Evolutionary conservation across 2,113 vertebrate species (phyloP).

Genomic region (Sander lucioperca): DNA sequence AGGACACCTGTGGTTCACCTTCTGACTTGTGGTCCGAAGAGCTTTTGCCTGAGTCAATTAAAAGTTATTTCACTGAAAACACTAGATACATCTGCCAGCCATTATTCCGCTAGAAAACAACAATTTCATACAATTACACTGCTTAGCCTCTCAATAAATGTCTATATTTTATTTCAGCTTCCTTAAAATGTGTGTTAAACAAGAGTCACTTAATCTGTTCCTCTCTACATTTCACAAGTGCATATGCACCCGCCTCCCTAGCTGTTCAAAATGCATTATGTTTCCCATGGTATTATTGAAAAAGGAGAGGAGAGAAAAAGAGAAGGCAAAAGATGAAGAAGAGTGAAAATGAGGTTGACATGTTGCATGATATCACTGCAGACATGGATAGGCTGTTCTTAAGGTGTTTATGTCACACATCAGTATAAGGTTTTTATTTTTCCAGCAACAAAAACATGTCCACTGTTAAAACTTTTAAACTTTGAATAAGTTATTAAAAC

Average conservation of each 20-base stretch:
- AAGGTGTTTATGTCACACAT: background rate
- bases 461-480: no score
- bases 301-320: background rate
- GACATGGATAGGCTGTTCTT: background rate
- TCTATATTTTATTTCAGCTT: background rate
- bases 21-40: background rate
- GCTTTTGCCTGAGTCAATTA: background rate
- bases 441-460: no score
- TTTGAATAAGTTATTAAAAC: no score
- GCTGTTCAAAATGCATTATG: conserved; percentile 37
- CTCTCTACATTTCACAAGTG: conserved; percentile 18
- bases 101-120: background rate
- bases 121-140: conserved; percentile 7
- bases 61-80: background rate
- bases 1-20: no score
- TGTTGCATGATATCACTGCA: background rate
- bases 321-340: background rate
- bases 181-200: conserved; percentile 9
- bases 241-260: background rate
- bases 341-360: background rate
- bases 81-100: background rate
- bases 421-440: no score
- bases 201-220: conserved; percentile 13
- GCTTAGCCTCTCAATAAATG: background rate
- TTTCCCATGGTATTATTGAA: conserved; percentile 24